Conservation (phyloP, 1,140 invertebrate genomes). For the Drosophila bocqueti region DNA sequence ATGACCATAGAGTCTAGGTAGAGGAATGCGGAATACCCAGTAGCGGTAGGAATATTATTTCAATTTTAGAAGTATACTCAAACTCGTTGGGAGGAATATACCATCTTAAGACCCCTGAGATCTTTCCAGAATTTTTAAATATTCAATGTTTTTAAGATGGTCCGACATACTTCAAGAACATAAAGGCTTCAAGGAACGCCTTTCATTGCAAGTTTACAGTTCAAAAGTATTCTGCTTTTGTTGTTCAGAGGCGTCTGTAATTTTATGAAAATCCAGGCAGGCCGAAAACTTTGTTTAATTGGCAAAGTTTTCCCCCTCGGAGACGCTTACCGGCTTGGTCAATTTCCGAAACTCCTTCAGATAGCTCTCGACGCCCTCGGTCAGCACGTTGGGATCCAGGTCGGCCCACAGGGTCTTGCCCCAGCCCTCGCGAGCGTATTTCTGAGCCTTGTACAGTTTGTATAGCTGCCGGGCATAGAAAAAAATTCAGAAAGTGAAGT, state of each 20-base stretch:
- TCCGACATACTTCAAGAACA: constrained; percentile 7
- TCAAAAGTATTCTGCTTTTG: constrained; percentile 60
- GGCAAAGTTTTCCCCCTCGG: constrained; percentile 56
- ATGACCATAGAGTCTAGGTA: neutral
- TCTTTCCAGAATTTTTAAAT: neutral
- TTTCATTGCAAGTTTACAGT: constrained; percentile 36
- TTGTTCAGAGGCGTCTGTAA: constrained; percentile 63
- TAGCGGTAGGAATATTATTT: neutral
- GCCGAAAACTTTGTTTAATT: constrained; percentile 76
- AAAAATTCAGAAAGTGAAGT: neutral
- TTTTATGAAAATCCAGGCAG: constrained; percentile 70
- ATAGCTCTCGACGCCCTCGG: constrained; percentile 94
- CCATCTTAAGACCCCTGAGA: neutral
- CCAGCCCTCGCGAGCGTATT: constrained; percentile 91
- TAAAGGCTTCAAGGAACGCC: constrained; percentile 11
- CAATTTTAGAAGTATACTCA: neutral
- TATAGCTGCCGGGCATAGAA: constrained; percentile 86
- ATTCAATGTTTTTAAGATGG: neutral
- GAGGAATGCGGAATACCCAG: constrained; percentile 9
- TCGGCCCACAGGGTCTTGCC: constrained; percentile 94
- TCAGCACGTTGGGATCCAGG: constrained; percentile 92
- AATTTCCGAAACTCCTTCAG: constrained; percentile 90
- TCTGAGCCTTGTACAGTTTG: constrained; percentile 92
- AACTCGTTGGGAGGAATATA: neutral
- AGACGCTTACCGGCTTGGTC: constrained; percentile 85